Percentiles rank a stretch among this genome's conserved stretches.
These are phyloP conservation scores for Oscheius sp. DNA, from an alignment of 2,888 invertebrate genomes.

Conservation along the genomic window DNA sequence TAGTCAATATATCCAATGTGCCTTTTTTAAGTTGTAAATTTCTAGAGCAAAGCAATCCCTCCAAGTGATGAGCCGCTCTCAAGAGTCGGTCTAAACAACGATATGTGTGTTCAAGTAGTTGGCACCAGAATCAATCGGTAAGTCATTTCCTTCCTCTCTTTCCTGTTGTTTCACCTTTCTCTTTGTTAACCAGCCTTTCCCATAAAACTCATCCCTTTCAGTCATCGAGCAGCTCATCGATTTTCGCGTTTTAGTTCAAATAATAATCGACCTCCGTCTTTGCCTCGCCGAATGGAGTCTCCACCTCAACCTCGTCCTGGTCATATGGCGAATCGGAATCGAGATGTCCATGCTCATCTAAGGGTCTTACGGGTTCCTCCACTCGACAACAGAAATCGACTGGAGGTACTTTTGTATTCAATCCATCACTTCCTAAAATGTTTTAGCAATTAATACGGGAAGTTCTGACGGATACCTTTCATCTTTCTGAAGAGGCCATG, in stretches of 20 bases:
- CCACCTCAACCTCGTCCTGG: background rate
- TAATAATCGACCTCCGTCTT: too few species aligned
- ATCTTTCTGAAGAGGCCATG: background rate
- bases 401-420: background rate
- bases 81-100: background rate
- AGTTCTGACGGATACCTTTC: conserved; percentile 18
- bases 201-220: too few species aligned
- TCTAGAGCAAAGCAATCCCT: conserved; percentile 4
- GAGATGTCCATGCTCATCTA: background rate
- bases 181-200: too few species aligned
- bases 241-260: too few species aligned
- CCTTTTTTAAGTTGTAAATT: too few species aligned
- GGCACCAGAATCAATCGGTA: background rate
- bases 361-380: background rate
- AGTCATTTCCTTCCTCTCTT: background rate
- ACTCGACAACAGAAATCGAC: background rate
- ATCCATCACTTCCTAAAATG: background rate
- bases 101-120: conserved; percentile 15
- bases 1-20: too few species aligned
- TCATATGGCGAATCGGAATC: background rate
- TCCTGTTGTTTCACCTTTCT: too few species aligned
- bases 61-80: conserved; percentile 1
- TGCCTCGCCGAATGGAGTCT: too few species aligned
- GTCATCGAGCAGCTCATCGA: too few species aligned
- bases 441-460: conserved; percentile 12